These are phyloP conservation scores for Leptoclinus maculatus DNA, from an alignment of 2,797 vertebrate genomes.

Conservation along the genomic window DNA sequence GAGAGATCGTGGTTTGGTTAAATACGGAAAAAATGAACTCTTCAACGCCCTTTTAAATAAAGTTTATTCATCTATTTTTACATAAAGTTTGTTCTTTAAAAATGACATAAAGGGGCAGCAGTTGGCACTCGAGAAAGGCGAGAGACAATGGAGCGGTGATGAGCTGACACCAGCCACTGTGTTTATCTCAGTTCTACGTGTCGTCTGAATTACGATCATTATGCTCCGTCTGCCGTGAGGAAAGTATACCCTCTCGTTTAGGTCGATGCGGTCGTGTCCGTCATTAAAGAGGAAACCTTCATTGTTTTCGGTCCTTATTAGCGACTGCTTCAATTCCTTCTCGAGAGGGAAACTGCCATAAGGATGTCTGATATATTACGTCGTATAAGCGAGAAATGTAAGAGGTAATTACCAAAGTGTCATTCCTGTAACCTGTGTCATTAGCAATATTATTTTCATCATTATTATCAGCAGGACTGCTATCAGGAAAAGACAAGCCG, in stretches of 20 bases:
- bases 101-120: background rate
- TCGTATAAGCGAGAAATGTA: slow-evolving; percentile 18
- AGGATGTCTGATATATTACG: slow-evolving; percentile 37
- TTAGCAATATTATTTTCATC: slow-evolving; percentile 25
- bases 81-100: slow-evolving; percentile 14
- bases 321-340: background rate
- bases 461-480: background rate
- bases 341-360: slow-evolving; percentile 19
- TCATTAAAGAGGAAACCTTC: slow-evolving; percentile 19
- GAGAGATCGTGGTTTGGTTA: background rate
- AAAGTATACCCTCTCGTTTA: slow-evolving; percentile 50
- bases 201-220: slow-evolving; percentile 55
- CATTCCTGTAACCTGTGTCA: slow-evolving; percentile 53
- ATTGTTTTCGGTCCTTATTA: slow-evolving; percentile 28
- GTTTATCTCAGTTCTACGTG: slow-evolving; percentile 40
- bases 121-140: background rate
- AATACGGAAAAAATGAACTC: too few relatives aligned
- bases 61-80: background rate
- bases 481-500: slow-evolving; percentile 9
- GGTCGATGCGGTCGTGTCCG: slow-evolving; percentile 17
- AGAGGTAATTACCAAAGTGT: slow-evolving; percentile 49
- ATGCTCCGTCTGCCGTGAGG: slow-evolving; percentile 28
- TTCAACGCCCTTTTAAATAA: background rate
- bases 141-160: slow-evolving; percentile 27
- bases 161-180: slow-evolving; percentile 30